Evolutionary conservation across 2,797 vertebrate species (phyloP).

Genomic region (Delichon dasypus): DNA sequence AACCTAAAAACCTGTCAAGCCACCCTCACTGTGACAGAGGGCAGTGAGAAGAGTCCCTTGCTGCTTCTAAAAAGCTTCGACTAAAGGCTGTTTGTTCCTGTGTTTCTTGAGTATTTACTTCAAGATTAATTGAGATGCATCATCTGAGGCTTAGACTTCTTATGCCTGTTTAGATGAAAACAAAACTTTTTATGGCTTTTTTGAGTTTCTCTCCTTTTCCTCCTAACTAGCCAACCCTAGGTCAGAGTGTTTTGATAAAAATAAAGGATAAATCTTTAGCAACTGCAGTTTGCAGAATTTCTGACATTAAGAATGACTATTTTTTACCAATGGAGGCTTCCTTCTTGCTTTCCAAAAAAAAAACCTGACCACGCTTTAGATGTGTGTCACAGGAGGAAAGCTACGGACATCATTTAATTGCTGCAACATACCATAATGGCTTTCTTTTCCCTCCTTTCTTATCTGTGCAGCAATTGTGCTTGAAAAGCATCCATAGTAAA

Average conservation of each 20-base stretch:
- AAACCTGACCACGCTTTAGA: neutral
- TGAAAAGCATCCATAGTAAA: neutral
- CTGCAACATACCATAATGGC: neutral
- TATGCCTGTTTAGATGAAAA: neutral
- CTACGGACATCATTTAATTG: constrained; percentile 7
- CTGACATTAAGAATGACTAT: neutral
- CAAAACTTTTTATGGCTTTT: neutral
- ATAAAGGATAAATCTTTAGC: neutral
- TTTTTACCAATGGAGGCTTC: neutral
- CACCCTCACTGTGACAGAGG: no score
- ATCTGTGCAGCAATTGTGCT: neutral
- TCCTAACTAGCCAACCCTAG: neutral
- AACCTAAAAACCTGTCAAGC: no score
- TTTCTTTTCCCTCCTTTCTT: neutral
- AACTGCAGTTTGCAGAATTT: neutral
- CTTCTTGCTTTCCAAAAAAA: neutral
- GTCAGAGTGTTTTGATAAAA: neutral
- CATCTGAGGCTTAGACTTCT: neutral
- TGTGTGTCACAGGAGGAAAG: neutral
- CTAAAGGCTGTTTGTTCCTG: neutral
- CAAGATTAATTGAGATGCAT: neutral
- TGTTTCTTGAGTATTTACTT: neutral
- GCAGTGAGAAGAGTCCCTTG: neutral
- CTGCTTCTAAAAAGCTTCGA: neutral
- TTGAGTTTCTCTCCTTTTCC: neutral